Evolutionary conservation across 2,888 invertebrate species (phyloP), one percentile per base, ranked within the genome.

Genomic region (Melieria omissa): DNA sequence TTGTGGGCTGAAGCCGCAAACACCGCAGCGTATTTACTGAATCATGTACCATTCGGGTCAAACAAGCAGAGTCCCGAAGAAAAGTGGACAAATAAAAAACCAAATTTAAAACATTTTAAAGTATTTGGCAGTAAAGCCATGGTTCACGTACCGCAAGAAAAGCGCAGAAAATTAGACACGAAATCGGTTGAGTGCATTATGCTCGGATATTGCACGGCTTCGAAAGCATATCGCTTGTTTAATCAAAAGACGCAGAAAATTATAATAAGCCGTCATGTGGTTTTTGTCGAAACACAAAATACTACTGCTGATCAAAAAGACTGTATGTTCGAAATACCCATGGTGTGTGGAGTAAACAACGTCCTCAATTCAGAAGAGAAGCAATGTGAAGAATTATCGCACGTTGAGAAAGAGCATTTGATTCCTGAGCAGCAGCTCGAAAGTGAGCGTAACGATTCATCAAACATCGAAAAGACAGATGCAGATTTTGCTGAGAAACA

Each of bases 261-360:
- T 66, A 14, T 66, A 9, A 66, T 66, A 57, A 67, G 67, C 29
- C 67, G 60, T 47, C 55, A 65, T 55, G 65, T 65, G 55, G 46
- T 45, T 54, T 57, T 58, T 47, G 10, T 62, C 29, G 52, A 68
- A 54, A 42, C 60, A 16, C 58, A 62, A 45, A 54, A 52, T 29
- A 49, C n/a, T 61, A 14, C 12, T 14, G n/a, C 52, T 45, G 14
- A 61, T 4, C 9, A 49, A 64, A 64, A 47, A 64, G 49, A 64
- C 41, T 49, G 49, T 64, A 47, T 29, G 42, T 58, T 61, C 16
- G 46, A 61, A 44, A 44, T 0, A 46, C 44, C 44, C 14, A 12
- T 29, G 12, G 64, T 47, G 52, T 52, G 29, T 47, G 47, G 42
- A 29, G 12, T 45, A 7, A n/a, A 12, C 12, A 44, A 65, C 16